phyloP scores from a whole-genome alignment of 2,888 invertebrate species.

The Oscheius sp. region DNA sequence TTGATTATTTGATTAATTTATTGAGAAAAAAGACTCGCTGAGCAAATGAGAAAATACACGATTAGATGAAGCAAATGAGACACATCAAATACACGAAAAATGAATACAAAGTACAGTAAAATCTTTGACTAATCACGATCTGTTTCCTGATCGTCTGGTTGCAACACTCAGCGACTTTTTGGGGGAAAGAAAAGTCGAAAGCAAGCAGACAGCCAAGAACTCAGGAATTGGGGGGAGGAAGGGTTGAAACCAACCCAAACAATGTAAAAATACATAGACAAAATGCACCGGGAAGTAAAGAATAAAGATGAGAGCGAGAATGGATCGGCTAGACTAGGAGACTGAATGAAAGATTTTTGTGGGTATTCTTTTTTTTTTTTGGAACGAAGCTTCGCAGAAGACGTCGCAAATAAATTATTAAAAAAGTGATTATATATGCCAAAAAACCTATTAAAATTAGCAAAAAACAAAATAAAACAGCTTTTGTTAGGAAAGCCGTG shows the following conservation, averaged over 20 bases:
- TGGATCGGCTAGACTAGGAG: not conserved
- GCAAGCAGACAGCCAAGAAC: conserved; percentile 2
- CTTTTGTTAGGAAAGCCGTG: too few relatives aligned
- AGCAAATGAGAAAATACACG: not conserved
- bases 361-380: too few relatives aligned
- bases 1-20: too few relatives aligned
- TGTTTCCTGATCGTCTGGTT: conserved; percentile 15
- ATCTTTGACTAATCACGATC: conserved; percentile 28
- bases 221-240: not conserved
- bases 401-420: not conserved
- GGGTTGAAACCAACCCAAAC: too few relatives aligned
- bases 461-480: not conserved
- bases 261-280: not conserved
- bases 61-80: not conserved
- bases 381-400: conserved; percentile 12
- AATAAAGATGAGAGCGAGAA: not conserved
- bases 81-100: not conserved
- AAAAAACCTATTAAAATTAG: not conserved
- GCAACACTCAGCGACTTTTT: not conserved
- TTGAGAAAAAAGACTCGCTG: too few relatives aligned
- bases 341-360: conserved; percentile 10
- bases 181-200: not conserved
- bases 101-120: not conserved
- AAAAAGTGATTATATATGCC: not conserved
- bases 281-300: not conserved